phyloP scores from a whole-genome alignment of 2,797 vertebrate species.

The Centropyge bicolor region DNA sequence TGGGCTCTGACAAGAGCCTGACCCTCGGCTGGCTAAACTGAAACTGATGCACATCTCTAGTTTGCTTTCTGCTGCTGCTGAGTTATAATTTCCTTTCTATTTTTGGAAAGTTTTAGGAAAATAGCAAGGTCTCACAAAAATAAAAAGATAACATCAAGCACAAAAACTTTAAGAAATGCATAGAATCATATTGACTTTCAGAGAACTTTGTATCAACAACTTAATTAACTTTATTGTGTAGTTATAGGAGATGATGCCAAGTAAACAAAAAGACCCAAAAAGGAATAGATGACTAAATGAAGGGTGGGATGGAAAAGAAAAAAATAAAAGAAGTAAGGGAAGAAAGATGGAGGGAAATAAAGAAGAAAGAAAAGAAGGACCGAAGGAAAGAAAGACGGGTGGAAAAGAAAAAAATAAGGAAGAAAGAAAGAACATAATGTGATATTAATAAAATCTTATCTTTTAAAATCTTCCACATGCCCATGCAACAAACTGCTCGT shows the following conservation, averaged over 20 bases:
- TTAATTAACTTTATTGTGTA: too few relatives aligned
- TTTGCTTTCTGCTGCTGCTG: conserved; percentile 6
- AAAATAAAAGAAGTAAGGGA: not conserved
- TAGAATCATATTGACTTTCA: too few relatives aligned
- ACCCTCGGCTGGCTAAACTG: conserved; percentile 44
- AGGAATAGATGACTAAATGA: too few relatives aligned
- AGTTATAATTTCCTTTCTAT: not conserved
- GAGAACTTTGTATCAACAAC: too few relatives aligned
- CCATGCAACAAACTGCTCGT: conserved; percentile 72
- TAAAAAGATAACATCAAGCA: too few relatives aligned
- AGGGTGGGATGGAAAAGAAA: too few relatives aligned
- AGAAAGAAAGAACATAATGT: conserved; percentile 10
- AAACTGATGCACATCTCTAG: conserved; percentile 35
- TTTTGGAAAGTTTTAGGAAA: conserved; percentile 17
- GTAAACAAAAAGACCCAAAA: too few relatives aligned
- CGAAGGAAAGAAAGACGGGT: conserved; percentile 14
- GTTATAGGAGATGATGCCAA: too few relatives aligned
- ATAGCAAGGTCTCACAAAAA: not conserved
- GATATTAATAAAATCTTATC: conserved; percentile 14
- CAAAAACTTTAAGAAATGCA: too few relatives aligned
- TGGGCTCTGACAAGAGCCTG: conserved; percentile 59
- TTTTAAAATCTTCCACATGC: conserved; percentile 67
- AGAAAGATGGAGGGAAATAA: conserved; percentile 7
- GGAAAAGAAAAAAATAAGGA: conserved; percentile 12
- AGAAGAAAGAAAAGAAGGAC: conserved; percentile 4